phyloP scores from a whole-genome alignment of 2,888 invertebrate species.

The Chrysolina oricalcia region DNA sequence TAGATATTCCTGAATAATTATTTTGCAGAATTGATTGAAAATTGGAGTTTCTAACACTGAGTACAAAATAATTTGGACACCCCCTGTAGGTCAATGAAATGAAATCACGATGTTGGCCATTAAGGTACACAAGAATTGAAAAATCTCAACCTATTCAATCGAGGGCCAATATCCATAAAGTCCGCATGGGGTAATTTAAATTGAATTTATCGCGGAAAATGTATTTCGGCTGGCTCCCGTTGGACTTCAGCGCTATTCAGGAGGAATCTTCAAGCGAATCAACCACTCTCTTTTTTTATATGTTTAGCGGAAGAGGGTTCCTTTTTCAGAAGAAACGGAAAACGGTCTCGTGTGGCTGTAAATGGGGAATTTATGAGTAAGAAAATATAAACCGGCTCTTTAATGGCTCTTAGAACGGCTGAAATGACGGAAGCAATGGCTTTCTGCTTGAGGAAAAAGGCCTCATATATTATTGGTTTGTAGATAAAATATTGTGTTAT shows the following conservation, averaged over 20 bases:
- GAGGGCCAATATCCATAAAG: too few species aligned
- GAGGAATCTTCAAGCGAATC: background rate
- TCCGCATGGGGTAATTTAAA: background rate
- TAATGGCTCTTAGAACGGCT: constrained; percentile 14
- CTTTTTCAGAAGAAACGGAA: constrained; percentile 28
- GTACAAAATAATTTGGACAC: too few species aligned
- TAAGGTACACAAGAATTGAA: too few species aligned
- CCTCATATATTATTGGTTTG: background rate
- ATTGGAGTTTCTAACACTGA: too few species aligned
- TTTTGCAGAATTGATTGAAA: too few species aligned
- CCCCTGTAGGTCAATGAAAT: too few species aligned
- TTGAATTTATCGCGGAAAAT: background rate
- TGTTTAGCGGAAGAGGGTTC: constrained; percentile 8
- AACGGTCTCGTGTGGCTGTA: constrained; percentile 30
- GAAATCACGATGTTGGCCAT: too few species aligned
- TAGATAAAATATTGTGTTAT: constrained; percentile 10
- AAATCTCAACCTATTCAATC: too few species aligned
- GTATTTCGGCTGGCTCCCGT: background rate
- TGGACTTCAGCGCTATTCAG: constrained; percentile 5
- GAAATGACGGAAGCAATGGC: constrained; percentile 21
- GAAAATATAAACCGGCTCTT: constrained; percentile 35
- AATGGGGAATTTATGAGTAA: constrained; percentile 41
- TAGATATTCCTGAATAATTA: too few species aligned
- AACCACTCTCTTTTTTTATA: constrained; percentile 19
- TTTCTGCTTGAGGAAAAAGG: constrained; percentile 5